These are phyloP conservation scores for Zygogramma bicolorata DNA, from an alignment of 2,888 invertebrate genomes.

Conservation along the genomic window DNA sequence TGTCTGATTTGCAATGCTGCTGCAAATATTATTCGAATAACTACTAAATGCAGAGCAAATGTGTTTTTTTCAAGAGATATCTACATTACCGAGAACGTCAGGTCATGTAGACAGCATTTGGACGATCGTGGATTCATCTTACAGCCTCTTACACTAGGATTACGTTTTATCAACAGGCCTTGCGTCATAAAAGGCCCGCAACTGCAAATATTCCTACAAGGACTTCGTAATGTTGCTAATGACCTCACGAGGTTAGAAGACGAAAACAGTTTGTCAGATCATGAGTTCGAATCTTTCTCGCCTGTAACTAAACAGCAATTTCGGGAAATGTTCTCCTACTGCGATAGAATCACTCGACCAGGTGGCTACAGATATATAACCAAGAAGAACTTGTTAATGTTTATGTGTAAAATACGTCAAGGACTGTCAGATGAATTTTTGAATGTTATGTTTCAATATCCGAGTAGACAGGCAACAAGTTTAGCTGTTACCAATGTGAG, in stretches of 20 bases:
- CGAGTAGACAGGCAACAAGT: neutral
- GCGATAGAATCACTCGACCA: neutral
- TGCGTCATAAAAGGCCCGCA: neutral
- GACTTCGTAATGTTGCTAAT: neutral
- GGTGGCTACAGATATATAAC: no score
- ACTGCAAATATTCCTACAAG: neutral
- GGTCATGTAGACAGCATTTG: neutral
- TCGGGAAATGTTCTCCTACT: neutral
- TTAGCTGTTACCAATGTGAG: neutral
- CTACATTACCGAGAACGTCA: neutral
- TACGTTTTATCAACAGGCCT: slow-evolving; percentile 4
- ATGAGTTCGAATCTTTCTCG: neutral
- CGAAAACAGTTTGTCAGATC: slow-evolving; percentile 5
- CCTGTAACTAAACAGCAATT: slow-evolving; percentile 14
- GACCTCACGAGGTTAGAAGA: neutral
- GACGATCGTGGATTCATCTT: neutral
- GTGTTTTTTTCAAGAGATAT: neutral
- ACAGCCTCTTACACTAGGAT: neutral
- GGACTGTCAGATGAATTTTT: slow-evolving; percentile 10
- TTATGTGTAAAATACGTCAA: slow-evolving; percentile 12
- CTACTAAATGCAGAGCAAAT: neutral
- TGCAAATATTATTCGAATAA: neutral
- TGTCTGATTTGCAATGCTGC: neutral
- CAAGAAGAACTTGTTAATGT: neutral
- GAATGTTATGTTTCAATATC: neutral